Base-by-base conservation (phyloP, 2,888 invertebrate genomes). In the Heliconius ismenius region DNA sequence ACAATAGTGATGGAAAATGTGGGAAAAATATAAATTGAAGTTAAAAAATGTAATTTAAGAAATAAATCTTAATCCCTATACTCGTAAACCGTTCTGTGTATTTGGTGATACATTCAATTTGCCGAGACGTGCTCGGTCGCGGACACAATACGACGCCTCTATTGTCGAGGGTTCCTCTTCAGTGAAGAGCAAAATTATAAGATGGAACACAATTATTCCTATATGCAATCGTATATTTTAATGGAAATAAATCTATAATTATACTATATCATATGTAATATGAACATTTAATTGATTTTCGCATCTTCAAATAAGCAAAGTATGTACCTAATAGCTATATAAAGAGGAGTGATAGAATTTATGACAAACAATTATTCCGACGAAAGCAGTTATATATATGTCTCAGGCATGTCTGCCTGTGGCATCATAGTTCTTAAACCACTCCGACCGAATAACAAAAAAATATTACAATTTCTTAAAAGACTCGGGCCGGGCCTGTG, bases 131-230 rank as follows among this genome's bases (percentile, higher is more conserved):
- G 67, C 54, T 36, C 78, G 74, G 76, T 76, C 70, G 74, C 26
- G 70, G 78, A 43, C 36, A 76, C 75, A 78, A 78, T 78, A 24
- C 73, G 54, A 73, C 73, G 68, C 69, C 63, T 62, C 76, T 74
- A 69, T 76, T 68, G 74, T 76, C 36, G 54, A 67, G 72, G 69
- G 60, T 62, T 62, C 26, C 75, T 75, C 69, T 69, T 28, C 69
- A 69, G 69, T 28, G 60, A 49, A 75, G 68, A 69, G 58, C 74
- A 58, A 74, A 76, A 76, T 76, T 73, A 72, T 72, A 58, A 70
- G 36, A 65, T 72, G 72, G 65, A 78, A 76, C 39, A 75, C 26
- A 26, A 26, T 26, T 26, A 62, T 54, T 69, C 21, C 54, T 54
- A 9, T 21, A 26, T 69, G 49, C 4, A 69, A 54, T 54, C 69